Percentiles rank a stretch among this genome's conserved stretches.
These are phyloP conservation scores for Erethizon dorsatum DNA, from an alignment of 2,797 vertebrate genomes.

Conservation along the genomic window DNA sequence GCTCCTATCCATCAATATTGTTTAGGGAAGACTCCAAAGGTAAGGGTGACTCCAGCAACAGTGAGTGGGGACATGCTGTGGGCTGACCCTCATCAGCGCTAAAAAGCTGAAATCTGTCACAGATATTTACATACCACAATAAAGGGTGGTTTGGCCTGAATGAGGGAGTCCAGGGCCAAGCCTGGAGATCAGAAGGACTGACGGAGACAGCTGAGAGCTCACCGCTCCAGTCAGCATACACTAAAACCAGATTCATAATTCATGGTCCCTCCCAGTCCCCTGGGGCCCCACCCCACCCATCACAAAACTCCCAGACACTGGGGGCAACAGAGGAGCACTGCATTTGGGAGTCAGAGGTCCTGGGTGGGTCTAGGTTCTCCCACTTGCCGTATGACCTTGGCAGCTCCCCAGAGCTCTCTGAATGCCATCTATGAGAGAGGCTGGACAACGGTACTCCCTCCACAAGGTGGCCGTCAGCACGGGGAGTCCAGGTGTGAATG, in stretches of 20 bases:
- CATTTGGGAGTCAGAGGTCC: background rate
- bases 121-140: too few relatives aligned
- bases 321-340: background rate
- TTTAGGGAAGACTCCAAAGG: background rate
- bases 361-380: background rate
- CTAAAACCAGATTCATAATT: background rate
- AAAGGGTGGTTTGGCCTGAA: background rate
- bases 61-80: background rate
- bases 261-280: background rate
- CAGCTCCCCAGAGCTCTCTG: background rate
- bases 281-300: background rate
- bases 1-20: background rate
- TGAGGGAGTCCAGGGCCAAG: background rate
- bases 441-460: background rate
- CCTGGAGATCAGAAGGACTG: background rate
- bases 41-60: background rate
- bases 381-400: background rate
- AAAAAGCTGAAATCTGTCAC: background rate
- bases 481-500: background rate
- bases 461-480: background rate
- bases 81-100: background rate
- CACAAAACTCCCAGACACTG: background rate
- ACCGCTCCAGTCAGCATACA: rapidly evolving
- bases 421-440: background rate
- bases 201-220: background rate